Evolutionary conservation across 2,888 invertebrate genomes (phyloP), one percentile per base, ranked within the genome.

Genomic region (Nebria salina): DNA sequence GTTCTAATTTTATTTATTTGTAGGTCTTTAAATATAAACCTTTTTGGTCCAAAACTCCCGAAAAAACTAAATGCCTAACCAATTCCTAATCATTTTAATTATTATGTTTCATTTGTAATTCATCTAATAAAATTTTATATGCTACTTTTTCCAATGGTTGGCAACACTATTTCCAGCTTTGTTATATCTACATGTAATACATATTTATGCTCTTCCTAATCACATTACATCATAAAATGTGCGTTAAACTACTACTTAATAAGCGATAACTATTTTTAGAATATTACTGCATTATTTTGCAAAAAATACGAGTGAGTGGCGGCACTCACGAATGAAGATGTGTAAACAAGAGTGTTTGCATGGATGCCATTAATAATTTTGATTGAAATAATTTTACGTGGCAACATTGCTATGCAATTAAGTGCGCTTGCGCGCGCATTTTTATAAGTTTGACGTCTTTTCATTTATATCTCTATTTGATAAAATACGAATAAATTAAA

Each of bases 401-500:
- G 68, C 68, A 68, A 11, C 68, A 68, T 68, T 68, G 68, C 26
- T 4, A 34, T 20, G 34, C 9, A 34, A 42, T 42, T 54, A 7
- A 54, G 0, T 54, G 75, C 80, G 80, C 80, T 72, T 70, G 64
- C 65, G 73, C 65, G 75, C 68, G 65, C 20, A 34, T 65, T 75
- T 75, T 68, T 72, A 73, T 11, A 70, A 74, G 65, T 80, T 75
- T 54, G 75, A 75, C 75, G 72, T 80, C 43, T 75, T 79, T 75
- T 75, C 66, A 75, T 79, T 79, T 70, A 75, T 73, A 15, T 11
- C 4, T 42, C 20, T 41, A 15, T 41, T 73, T 73, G n/a, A 42
- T 15, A 73, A 70, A 64, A 65, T 34, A 75, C 70, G 43, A 70
- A 68, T 64, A 80, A 25, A 54, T 75, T 80, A 70, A 26, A 20